Evolutionary conservation across 2,113 vertebrate species (phyloP).

Genomic region (Prochilodus magdalenae): DNA sequence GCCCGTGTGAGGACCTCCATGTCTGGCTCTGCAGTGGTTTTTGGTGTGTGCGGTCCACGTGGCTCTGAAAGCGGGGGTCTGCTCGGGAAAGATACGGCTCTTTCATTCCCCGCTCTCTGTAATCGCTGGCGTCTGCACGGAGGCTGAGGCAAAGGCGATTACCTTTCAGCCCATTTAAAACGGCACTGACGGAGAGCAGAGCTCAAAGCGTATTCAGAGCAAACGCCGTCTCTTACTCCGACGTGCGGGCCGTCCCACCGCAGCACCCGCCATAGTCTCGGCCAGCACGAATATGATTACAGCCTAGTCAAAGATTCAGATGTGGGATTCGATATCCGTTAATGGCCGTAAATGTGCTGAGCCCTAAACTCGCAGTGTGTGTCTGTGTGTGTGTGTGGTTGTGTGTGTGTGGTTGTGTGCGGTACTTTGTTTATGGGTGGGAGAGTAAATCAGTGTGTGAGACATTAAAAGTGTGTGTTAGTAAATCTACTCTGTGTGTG

Average conservation of each 20-base stretch:
- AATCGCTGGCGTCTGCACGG: conserved; percentile 8
- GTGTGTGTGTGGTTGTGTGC: conserved; percentile 27
- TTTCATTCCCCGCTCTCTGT: not conserved
- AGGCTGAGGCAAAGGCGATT: conserved; percentile 38
- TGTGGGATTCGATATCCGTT: conserved; percentile 57
- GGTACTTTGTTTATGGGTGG: not conserved
- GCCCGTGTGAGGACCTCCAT: not conserved
- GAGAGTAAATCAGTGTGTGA: conserved; percentile 15
- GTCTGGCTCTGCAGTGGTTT: not conserved
- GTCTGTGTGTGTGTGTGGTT: conserved; percentile 20
- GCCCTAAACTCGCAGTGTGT: conserved; percentile 48
- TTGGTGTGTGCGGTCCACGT: not conserved
- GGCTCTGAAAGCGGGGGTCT: not conserved
- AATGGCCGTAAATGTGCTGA: conserved; percentile 58
- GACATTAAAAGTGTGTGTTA: conserved; percentile 2
- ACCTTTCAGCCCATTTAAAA: conserved; percentile 25
- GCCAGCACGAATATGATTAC: conserved; percentile 66
- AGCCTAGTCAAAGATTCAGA: conserved; percentile 64
- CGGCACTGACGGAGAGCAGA: not conserved
- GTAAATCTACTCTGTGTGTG: not conserved
- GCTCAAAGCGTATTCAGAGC: conserved; percentile 24
- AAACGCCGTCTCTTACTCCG: conserved; percentile 32
- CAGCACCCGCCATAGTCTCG: conserved; percentile 65
- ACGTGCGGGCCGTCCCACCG: conserved; percentile 31
- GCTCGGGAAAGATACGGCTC: not conserved